phyloP scores from a whole-genome alignment of 2,113 vertebrate species.

The Tachysurus vachellii region DNA sequence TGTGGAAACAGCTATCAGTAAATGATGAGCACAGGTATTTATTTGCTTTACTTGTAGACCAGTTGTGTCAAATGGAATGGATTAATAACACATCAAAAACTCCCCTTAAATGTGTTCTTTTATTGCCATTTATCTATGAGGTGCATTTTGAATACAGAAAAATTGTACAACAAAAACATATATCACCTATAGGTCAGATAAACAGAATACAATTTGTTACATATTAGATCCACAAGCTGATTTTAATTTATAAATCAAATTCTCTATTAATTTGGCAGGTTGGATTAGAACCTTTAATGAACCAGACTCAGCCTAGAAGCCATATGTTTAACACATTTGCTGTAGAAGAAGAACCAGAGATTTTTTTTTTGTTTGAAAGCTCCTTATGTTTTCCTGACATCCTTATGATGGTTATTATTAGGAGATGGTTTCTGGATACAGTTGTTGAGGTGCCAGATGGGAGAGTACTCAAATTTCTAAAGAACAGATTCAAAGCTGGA shows the following conservation, averaged over 20 bases:
- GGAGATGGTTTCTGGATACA: conserved; percentile 76
- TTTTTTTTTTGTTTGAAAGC: background rate
- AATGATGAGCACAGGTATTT: conserved; percentile 67
- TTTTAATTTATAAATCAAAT: background rate
- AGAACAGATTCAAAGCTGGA: conserved; percentile 65
- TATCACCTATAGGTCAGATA: too few species aligned
- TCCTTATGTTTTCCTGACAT: conserved; percentile 1
- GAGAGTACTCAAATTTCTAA: conserved; percentile 75
- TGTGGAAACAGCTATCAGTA: conserved; percentile 70
- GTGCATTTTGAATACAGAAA: background rate
- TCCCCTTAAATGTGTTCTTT: background rate
- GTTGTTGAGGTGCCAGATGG: conserved; percentile 67
- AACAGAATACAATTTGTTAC: too few species aligned
- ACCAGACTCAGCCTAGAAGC: background rate
- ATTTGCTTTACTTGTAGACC: background rate
- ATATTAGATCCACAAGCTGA: background rate
- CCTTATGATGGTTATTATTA: conserved; percentile 52
- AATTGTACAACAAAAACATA: too few species aligned
- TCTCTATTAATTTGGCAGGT: background rate
- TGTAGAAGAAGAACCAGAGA: background rate
- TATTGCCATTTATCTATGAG: background rate
- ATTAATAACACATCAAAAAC: background rate
- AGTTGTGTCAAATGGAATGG: background rate
- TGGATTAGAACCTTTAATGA: background rate
- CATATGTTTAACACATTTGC: background rate